Base-by-base conservation (phyloP, 2,113 vertebrate genomes). In the Dipodomys merriami region DNA sequence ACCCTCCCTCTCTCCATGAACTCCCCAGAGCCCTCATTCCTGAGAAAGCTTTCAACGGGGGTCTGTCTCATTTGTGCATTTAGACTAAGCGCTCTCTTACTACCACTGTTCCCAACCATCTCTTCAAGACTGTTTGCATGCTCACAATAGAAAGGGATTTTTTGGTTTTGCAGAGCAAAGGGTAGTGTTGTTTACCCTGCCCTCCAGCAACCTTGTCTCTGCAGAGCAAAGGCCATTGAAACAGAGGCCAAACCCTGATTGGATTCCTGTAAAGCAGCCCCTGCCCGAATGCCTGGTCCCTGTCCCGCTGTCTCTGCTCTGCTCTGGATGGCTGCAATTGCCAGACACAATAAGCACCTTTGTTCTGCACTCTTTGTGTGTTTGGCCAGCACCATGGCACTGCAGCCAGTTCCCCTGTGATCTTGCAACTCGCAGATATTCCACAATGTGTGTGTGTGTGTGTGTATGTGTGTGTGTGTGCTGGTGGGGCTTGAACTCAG, bases 201-300 rank as follows among this genome's bases (percentile, higher is more conserved):
- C 53, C 16, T 69, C 18, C 5, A 72, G 83, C 76, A 82, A 79
- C 29, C 39, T 68, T 35, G 67, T 88, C 65, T 53, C 76, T 92
- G 57, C 25, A 69, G 67, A 60, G 62, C 57, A 90, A 71, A 86
- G 79, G 88, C 79, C n/a, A 80, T 86, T 72, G 33, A 33, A 64
- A 29, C 30, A 69, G 84, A 93, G 20, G 53, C 53, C 53, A 57
- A 20, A 35, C 68, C 82, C 25, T 68, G 27, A 74, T 46, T 60
- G 67, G 10, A 1, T 81, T 85, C 15, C 49, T 65, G 3, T 19
- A 33, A n/a, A 23, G 74, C 39, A 72, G 46, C 6, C 6, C 27
- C 35, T 25, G 18, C 33, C 23, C 33, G 67, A 11, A 49, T 82
- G 65, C 39, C 39, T 39, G 27, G 39, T 69, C 7, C 39, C 39